Evolutionary conservation across 1,140 invertebrate species (phyloP), one percentile per base, ranked within the genome.

Genomic region (Micrasema longulum): DNA sequence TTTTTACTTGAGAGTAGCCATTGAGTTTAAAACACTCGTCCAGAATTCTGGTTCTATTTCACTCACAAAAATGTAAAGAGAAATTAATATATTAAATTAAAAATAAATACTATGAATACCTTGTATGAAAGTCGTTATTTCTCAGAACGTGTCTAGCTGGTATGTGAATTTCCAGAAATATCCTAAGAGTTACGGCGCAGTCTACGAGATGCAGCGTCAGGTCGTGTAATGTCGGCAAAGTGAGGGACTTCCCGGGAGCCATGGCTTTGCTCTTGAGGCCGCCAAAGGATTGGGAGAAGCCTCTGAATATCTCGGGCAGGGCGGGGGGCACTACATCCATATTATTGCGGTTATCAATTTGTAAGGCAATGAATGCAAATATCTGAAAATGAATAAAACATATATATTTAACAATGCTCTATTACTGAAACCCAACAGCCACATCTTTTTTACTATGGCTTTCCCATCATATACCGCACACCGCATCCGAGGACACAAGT

Each of bases 181-280:
- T 78, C 66, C 84, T 84, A 47, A 94, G 76, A 1, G 90, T 93
- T 67, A 89, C 86, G 6, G 89, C 85, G 38, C 88, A 90, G 78
- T 95, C 93, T 69, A 91, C 76, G 12, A 92, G 76, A 77, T 92
- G 91, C 22, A 91, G 77, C n/a, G 91, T 84, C n/a, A 93, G 79
- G 79, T 94, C 91, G 69, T 88, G 85, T 16, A 93, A 83, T 1
- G 86, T 81, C 20, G 76, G 64, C 2, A 86, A 77, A 1, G 82
- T 85, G 36, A 88, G 79, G 55, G 84, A 81, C n/a, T 73, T 76
- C 23, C 47, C 68, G 68, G 79, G 81, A 1, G 53, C 41, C 5
- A 43, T 71, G 31, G 73, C 76, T 4, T 80, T 72, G 0, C 82
- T 81, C 31, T 82, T 64, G 3, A 76, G 74, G 47, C 74, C 74